Base-by-base conservation (phyloP, 2,113 vertebrate species). In the Antidorcas marsupialis region DNA sequence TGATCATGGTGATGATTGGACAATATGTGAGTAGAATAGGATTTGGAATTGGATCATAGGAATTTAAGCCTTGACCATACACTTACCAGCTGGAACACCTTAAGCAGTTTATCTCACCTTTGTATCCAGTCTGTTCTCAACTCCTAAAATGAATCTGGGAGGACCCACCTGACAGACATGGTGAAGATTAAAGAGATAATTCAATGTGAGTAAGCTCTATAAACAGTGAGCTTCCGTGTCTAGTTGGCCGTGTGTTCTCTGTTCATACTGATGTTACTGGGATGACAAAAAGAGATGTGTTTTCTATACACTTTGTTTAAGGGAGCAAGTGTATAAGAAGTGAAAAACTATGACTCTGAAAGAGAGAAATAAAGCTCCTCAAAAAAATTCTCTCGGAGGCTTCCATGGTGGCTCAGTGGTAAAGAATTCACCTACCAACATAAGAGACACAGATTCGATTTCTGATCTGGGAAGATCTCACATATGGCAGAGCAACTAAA, bases 291-390 rank as follows among this genome's bases (percentile, higher is more conserved):
- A 52, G 64, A 95, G 67, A 30, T 60, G 6, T 74, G 10, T 88
- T 95, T 91, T 92, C 45, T 53, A 8, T 47, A 19, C 57, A 30
- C 28, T 79, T 57, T 91, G 30, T 74, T 91, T 85, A 86, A 91
- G 43, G 53, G 53, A 52, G 10, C 60, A 45, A 50, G 23, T 85
- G 25, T 60, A 90, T 52, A 47, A 82, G 39, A 94, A 52, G 39
- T 36, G 27, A 12, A 36, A n/a, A 81, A 43, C 85, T 71, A 47
- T 59, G 55, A 62, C 62, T 50, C 45, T 87, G 45, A 85, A 78
- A 82, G 59, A 52, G 19, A 76, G 82, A 88, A 55, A 82, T 28
- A 50, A 12, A 97, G 36, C 47, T 93, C 9, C 33, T 83, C 27
- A 28, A 93, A 64, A 91, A 88, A 39, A 16, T 30, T 43, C 13